Evolutionary conservation across 2,113 vertebrate species (phyloP).

Genomic region (Neodontobutis hainanensis): DNA sequence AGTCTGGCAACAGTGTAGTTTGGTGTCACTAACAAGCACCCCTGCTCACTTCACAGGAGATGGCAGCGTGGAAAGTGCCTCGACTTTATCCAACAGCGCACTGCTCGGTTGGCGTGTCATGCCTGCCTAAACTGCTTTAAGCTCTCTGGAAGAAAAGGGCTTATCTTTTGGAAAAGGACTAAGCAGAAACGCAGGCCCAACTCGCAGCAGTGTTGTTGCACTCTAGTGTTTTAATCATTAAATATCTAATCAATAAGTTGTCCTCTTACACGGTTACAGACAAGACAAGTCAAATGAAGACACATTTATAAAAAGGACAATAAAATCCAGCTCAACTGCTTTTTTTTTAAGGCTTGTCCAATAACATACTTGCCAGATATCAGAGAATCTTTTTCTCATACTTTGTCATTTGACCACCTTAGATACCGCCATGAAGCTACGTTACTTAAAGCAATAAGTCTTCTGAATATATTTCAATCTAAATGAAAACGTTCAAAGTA

Average conservation of each 20-base stretch:
- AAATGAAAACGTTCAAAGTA: too few species aligned
- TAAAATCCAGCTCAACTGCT: too few species aligned
- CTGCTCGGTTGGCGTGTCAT: conserved; percentile 15
- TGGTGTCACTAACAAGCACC: neutral
- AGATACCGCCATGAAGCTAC: too few species aligned
- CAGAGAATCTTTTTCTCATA: too few species aligned
- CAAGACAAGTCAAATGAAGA: neutral
- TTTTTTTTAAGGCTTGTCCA: too few species aligned
- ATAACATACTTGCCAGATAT: too few species aligned
- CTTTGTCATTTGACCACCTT: too few species aligned
- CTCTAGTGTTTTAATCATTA: neutral
- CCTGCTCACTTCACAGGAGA: conserved; percentile 14
- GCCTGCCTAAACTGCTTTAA: conserved; percentile 24
- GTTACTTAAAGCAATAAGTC: too few species aligned
- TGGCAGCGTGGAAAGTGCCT: conserved; percentile 20
- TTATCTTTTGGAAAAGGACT: conserved; percentile 11
- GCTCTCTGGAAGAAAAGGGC: conserved; percentile 12
- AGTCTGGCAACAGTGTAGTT: neutral
- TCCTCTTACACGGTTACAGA: neutral
- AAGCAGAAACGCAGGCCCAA: neutral
- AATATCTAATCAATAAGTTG: conserved; percentile 1
- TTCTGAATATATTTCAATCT: too few species aligned
- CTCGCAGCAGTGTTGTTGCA: neutral
- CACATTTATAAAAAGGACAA: too few species aligned
- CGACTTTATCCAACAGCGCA: conserved; percentile 15